Evolutionary conservation across 2,888 invertebrate species (phyloP).

Genomic region (Drosophila macrothrix): DNA sequence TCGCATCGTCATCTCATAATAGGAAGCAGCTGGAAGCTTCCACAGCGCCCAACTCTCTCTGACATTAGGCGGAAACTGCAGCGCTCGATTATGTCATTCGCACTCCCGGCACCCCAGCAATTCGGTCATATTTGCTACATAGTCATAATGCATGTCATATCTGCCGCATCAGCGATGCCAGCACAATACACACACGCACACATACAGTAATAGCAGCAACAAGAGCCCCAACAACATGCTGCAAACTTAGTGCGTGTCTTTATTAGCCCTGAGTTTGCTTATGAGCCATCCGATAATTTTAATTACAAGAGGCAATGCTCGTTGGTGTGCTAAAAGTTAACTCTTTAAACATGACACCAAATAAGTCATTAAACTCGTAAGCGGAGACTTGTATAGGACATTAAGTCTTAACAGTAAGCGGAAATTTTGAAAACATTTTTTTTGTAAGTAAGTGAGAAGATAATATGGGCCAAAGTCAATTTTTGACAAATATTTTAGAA

Average conservation of each 20-base stretch:
- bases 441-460: neutral
- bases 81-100: slow-evolving; percentile 74
- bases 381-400: neutral
- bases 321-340: slow-evolving; percentile 3
- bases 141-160: slow-evolving; percentile 75
- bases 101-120: slow-evolving; percentile 27
- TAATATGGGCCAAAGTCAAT: rapidly evolving
- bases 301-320: slow-evolving; percentile 12
- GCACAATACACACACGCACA: slow-evolving; percentile 7
- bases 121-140: slow-evolving; percentile 60
- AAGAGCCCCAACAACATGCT: slow-evolving; percentile 25
- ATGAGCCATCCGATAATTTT: slow-evolving; percentile 32
- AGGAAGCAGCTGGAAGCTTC: slow-evolving; percentile 52
- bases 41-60: slow-evolving; percentile 26
- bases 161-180: slow-evolving; percentile 57
- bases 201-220: slow-evolving; percentile 16
- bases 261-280: slow-evolving; percentile 23
- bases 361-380: neutral
- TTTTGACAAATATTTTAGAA: neutral
- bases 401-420: neutral
- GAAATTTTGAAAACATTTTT: neutral
- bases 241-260: slow-evolving; percentile 27
- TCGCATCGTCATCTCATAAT: slow-evolving; percentile 47
- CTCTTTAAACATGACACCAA: slow-evolving; percentile 1
- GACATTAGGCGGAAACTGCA: slow-evolving; percentile 67